Conservation (phyloP, 1,140 invertebrate species). For the Drosophila nebulosa region DNA sequence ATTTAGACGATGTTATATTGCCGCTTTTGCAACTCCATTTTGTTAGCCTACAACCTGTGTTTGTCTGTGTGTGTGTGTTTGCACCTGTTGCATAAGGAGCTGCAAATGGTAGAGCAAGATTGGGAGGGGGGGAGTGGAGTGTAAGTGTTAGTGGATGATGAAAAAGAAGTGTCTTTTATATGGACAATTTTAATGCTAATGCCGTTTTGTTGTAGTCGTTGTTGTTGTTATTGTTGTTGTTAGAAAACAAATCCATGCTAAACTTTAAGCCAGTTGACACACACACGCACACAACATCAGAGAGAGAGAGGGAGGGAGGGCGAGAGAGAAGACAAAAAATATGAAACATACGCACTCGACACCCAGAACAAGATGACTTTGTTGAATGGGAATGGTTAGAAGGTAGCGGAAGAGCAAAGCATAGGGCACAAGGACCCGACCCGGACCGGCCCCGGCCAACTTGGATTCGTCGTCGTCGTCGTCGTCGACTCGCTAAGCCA, state of each 20-base stretch:
- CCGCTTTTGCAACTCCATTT: too few relatives aligned
- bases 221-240: too few relatives aligned
- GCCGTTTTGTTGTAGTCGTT: conserved; percentile 32
- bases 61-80: neutral
- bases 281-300: neutral
- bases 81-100: conserved; percentile 61
- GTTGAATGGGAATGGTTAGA: neutral
- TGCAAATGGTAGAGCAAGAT: conserved; percentile 60
- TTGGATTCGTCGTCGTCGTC: neutral
- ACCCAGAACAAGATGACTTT: conserved; percentile 24
- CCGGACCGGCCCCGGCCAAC: neutral
- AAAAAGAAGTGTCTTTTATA: conserved; percentile 36
- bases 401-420: neutral
- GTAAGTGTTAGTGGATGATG: neutral
- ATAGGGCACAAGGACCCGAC: neutral
- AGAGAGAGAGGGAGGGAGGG: neutral
- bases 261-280: conserved; percentile 55
- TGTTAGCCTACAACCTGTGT: too few relatives aligned
- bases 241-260: conserved; percentile 46
- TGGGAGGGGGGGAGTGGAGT: neutral
- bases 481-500: conserved; percentile 70
- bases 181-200: conserved; percentile 67
- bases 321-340: conserved; percentile 25
- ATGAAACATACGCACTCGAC: conserved; percentile 40
- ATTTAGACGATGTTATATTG: too few relatives aligned